phyloP scores from a whole-genome alignment of 2,888 invertebrate species.

The Ethmia dodecea region DNA sequence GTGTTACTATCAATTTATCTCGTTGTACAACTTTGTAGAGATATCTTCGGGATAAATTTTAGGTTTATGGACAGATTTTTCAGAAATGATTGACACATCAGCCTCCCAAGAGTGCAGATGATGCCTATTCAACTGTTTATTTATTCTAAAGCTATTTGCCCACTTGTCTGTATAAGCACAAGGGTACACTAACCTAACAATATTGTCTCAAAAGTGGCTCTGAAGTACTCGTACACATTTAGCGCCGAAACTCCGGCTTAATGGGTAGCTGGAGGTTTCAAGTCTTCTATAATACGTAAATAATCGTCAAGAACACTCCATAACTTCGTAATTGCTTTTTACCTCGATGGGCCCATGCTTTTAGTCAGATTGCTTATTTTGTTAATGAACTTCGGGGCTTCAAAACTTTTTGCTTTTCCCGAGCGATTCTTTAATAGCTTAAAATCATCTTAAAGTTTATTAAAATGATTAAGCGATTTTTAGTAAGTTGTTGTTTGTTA shows the following conservation, averaged over 20 bases:
- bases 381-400: slow-evolving; percentile 57
- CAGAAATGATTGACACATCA: no score
- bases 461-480: slow-evolving; percentile 31
- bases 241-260: slow-evolving; percentile 20
- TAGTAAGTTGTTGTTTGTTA: no score
- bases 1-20: no score
- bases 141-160: background rate
- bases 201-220: slow-evolving; percentile 23
- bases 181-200: slow-evolving; percentile 9
- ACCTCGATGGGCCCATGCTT: slow-evolving; percentile 60
- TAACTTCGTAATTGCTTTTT: slow-evolving; percentile 67
- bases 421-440: slow-evolving; percentile 38
- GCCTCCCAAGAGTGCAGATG: no score
- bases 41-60: no score
- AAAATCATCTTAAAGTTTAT: slow-evolving; percentile 36
- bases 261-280: slow-evolving; percentile 24
- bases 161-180: background rate
- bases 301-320: slow-evolving; percentile 58
- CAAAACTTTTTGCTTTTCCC: slow-evolving; percentile 49
- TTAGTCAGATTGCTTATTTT: slow-evolving; percentile 69
- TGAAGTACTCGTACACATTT: slow-evolving; percentile 17
- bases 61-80: no score
- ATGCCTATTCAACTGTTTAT: no score
- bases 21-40: no score
- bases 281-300: slow-evolving; percentile 45